Percentiles rank a stretch among this genome's conserved stretches.
These are phyloP conservation scores for Kryptolebias marmoratus DNA, from an alignment of 2,113 vertebrate genomes.

Conservation along the genomic window DNA sequence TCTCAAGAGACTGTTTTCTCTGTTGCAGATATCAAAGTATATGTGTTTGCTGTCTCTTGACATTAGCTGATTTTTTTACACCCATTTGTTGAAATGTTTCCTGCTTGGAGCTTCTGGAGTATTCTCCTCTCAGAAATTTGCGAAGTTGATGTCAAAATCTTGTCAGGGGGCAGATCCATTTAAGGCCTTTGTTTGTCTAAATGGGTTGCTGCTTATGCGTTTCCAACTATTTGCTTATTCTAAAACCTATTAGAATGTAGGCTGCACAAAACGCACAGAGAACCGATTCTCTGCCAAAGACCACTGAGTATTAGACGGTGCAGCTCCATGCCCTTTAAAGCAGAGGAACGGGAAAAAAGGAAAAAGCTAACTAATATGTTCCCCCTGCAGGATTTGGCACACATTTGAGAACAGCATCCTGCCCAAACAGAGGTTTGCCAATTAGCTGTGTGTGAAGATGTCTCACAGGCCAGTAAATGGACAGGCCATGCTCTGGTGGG, in stretches of 20 bases:
- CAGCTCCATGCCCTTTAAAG: conserved; percentile 29
- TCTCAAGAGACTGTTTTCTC: conserved; percentile 1
- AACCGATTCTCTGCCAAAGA: conserved; percentile 17
- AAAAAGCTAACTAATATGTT: conserved; percentile 33
- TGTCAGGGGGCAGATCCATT: neutral
- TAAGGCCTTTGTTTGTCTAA: conserved; percentile 41
- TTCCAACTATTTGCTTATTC: neutral
- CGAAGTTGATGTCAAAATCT: neutral
- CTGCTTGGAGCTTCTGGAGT: neutral
- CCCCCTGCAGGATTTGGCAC: conserved; percentile 48
- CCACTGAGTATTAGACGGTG: conserved; percentile 24
- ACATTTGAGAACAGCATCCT: conserved; percentile 35
- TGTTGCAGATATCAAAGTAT: conserved; percentile 11
- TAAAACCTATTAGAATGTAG: conserved; percentile 3
- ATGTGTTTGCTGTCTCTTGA: conserved; percentile 10
- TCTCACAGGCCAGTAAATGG: conserved; percentile 40
- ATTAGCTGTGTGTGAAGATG: conserved; percentile 46
- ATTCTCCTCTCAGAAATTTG: conserved; percentile 23
- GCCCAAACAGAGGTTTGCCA: conserved; percentile 40
- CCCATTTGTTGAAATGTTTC: neutral
- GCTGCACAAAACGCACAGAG: conserved; percentile 5
- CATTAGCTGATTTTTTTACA: conserved; percentile 5
- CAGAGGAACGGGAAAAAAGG: conserved; percentile 3
- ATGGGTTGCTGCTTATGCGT: conserved; percentile 20
- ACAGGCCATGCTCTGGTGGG: conserved; percentile 27